phyloP scores from a whole-genome alignment of 2,797 vertebrate genomes.

The Siniperca undulata region DNA sequence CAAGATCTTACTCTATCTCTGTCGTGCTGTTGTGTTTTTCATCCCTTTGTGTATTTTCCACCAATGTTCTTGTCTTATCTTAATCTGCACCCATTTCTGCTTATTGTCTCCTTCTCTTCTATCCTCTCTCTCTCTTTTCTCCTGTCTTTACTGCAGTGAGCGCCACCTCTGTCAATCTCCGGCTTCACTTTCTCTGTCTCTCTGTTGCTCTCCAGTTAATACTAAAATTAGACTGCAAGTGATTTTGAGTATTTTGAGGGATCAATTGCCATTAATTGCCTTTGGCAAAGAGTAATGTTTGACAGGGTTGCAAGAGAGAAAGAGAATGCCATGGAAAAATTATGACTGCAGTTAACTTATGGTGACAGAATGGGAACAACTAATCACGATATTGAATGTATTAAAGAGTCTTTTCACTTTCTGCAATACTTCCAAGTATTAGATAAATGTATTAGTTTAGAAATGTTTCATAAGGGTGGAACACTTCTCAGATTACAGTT shows the following conservation, averaged over 20 bases:
- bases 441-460: slow-evolving; percentile 54
- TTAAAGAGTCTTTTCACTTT: slow-evolving; percentile 47
- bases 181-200: slow-evolving; percentile 5
- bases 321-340: slow-evolving; percentile 52
- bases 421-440: slow-evolving; percentile 51
- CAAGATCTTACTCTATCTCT: slow-evolving; percentile 22
- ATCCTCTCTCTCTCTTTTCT: slow-evolving; percentile 29
- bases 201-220: slow-evolving; percentile 42
- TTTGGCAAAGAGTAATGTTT: slow-evolving; percentile 58
- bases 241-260: slow-evolving; percentile 55
- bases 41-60: slow-evolving; percentile 42
- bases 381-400: slow-evolving; percentile 62
- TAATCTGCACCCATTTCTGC: slow-evolving; percentile 44
- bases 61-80: slow-evolving; percentile 52
- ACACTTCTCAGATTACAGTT: slow-evolving; percentile 46
- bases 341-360: slow-evolving; percentile 51
- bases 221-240: slow-evolving; percentile 55
- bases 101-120: slow-evolving; percentile 30
- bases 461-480: slow-evolving; percentile 54
- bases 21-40: slow-evolving; percentile 28
- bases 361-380: slow-evolving; percentile 74
- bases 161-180: slow-evolving; percentile 40
- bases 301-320: slow-evolving; percentile 58
- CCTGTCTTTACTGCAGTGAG: slow-evolving; percentile 17
- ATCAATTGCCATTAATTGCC: slow-evolving; percentile 69